Evolutionary conservation across 1,140 invertebrate species (phyloP), one percentile per base, ranked within the genome.

Genomic region (Dysdera silvatica): DNA sequence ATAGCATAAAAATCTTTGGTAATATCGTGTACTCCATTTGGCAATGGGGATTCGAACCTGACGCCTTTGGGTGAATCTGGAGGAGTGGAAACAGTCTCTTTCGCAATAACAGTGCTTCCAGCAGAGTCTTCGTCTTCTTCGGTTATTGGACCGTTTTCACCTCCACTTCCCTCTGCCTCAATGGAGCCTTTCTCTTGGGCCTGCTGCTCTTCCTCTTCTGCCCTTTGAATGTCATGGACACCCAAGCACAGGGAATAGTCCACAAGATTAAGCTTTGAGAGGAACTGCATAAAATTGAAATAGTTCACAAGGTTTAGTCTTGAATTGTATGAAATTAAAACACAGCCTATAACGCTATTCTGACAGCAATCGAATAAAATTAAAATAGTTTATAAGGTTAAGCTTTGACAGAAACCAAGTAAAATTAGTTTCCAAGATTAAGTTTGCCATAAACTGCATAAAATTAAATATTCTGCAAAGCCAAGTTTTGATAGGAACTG

Each of bases 1-100:
- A 97, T 93, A 61, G 91, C 95, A 79, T 96, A 99, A 71, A 95
- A 95, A 79, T 98, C 95, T 70, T 95, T 83, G 74, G 94, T 87
- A 47, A 91, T 88, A 71, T 96, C 91, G 71, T 96, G 69, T 61
- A 51, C 62, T 60, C 63, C 69, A 18, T 67, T 65, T n/a, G n/a
- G n/a, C n/a, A n/a, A n/a, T n/a, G n/a, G n/a, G n/a, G n/a, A 85
- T 24, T 64, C 61, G 16, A 68, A 66, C 23, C 48, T 54, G 14
- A 57, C 26, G 14, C 53, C 69, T 18, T 87, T 85, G 8, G 89
- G 91, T 20, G 87, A 92, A 78, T 91, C 91, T 23, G 90, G 92
- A 20, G 89, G 92, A 52, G 89, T 94, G 48, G 81, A 79, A 71
- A 78, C 80, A 81, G 86, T 69, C 74, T 82, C 82, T n/a, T 82